phyloP scores from a whole-genome alignment of 1,140 invertebrate genomes.

The Plodia interpunctella region DNA sequence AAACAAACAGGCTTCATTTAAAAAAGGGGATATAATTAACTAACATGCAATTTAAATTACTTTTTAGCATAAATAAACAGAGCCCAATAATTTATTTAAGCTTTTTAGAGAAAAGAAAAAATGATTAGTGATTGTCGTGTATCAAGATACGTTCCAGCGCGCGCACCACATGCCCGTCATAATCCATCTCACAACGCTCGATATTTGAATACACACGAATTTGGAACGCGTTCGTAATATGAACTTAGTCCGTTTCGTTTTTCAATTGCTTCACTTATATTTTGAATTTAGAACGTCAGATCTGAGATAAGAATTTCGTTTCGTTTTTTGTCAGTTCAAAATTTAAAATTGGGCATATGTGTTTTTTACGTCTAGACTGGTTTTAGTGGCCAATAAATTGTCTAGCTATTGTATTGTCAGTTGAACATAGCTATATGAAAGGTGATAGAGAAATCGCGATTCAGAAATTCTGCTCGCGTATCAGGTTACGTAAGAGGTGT shows the following conservation, averaged over 20 bases:
- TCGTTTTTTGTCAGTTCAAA: constrained; percentile 41
- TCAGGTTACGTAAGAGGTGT: constrained; percentile 40
- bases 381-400: constrained; percentile 41
- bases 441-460: constrained; percentile 48
- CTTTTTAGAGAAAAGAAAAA: constrained; percentile 29
- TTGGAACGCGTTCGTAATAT: constrained; percentile 64
- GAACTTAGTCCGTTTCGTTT: constrained; percentile 71
- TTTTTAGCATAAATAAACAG: too few relatives aligned
- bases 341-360: constrained; percentile 35
- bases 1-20: constrained; percentile 37
- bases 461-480: constrained; percentile 42
- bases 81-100: too few relatives aligned
- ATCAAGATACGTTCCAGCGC: constrained; percentile 47
- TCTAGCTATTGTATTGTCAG: constrained; percentile 33
- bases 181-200: constrained; percentile 61
- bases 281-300: constrained; percentile 69
- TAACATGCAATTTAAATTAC: constrained; percentile 46
- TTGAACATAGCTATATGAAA: constrained; percentile 31
- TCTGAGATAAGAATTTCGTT: constrained; percentile 53
- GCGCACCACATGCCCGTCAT: constrained; percentile 47
- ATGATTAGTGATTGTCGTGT: constrained; percentile 31
- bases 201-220: constrained; percentile 72
- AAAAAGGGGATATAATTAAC: constrained; percentile 29
- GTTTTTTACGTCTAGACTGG: constrained; percentile 35
- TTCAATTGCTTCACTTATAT: constrained; percentile 73